phyloP scores from a whole-genome alignment of 2,888 invertebrate species.

The Chrysopilus asiliformis region DNA sequence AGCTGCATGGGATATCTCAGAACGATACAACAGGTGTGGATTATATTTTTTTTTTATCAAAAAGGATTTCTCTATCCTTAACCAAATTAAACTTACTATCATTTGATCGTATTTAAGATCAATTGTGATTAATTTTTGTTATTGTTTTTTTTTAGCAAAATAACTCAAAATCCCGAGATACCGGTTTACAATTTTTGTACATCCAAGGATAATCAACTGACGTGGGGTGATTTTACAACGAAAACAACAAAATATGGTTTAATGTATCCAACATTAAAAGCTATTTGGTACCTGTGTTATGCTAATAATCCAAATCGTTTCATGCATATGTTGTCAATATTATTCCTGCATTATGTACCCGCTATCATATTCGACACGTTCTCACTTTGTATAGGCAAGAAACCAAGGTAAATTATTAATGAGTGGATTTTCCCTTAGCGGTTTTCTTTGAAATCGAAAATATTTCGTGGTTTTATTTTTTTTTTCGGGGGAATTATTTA shows the following conservation, averaged over 20 bases:
- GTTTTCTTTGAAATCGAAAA: no score
- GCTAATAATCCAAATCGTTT: constrained; percentile 43
- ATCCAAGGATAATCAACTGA: constrained; percentile 66
- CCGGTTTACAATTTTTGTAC: constrained; percentile 83
- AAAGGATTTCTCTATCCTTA: no score
- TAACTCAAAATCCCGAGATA: constrained; percentile 30
- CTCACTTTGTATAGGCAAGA: constrained; percentile 42
- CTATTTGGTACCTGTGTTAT: constrained; percentile 55
- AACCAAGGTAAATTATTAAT: constrained; percentile 48
- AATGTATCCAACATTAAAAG: constrained; percentile 46
- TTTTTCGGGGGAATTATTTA: no score
- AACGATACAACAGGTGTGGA: constrained; percentile 24
- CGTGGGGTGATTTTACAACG: constrained; percentile 57
- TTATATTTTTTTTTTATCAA: not conserved
- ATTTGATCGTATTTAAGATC: no score
- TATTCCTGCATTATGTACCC: constrained; percentile 53
- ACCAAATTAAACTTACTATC: no score
- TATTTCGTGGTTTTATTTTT: no score
- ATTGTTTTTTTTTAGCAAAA: constrained; percentile 13
- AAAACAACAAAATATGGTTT: constrained; percentile 44
- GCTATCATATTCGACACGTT: constrained; percentile 47
- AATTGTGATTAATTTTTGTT: not conserved
- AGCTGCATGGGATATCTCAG: constrained; percentile 57
- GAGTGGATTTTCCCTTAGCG: no score
- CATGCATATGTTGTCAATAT: constrained; percentile 40